Evolutionary conservation across 23 tunicate species (phyloP).

Genomic region (Phallusia fumigata): DNA sequence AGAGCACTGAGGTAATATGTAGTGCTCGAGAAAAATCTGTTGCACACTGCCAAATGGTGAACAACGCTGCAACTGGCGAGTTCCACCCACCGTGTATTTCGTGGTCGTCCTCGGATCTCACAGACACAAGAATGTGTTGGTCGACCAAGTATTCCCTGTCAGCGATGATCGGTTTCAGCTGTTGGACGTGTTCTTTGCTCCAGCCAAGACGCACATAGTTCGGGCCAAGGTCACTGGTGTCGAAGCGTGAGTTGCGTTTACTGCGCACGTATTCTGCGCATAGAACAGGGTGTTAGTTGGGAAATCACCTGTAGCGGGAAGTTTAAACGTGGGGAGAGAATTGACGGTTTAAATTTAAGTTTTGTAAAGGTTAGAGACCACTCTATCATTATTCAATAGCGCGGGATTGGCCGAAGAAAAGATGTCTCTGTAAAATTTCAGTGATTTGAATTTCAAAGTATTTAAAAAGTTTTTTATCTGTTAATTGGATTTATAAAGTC

Average conservation of each 20-base stretch:
- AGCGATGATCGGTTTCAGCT: conserved; percentile 68
- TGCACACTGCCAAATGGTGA: no score
- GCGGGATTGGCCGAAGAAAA: no score
- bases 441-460: no score
- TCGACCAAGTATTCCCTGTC: conserved; percentile 86
- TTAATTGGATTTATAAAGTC: no score
- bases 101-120: conserved; percentile 71
- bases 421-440: no score
- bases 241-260: conserved; percentile 33
- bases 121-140: conserved; percentile 74
- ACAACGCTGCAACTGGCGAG: no score
- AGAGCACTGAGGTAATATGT: not conserved
- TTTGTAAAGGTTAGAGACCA: no score
- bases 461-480: no score
- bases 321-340: no score
- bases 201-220: conserved; percentile 53
- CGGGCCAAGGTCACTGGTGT: conserved; percentile 25
- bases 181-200: conserved; percentile 40
- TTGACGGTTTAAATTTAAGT: no score
- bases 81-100: conserved; percentile 51
- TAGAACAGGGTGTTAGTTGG: not conserved
- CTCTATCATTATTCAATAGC: no score
- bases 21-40: no score
- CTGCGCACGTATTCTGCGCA: conserved; percentile 51
- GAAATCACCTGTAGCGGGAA: not conserved